These are phyloP conservation scores for Camptogramma bilineatum DNA, from an alignment of 2,888 invertebrate species.

Conservation along the genomic window DNA sequence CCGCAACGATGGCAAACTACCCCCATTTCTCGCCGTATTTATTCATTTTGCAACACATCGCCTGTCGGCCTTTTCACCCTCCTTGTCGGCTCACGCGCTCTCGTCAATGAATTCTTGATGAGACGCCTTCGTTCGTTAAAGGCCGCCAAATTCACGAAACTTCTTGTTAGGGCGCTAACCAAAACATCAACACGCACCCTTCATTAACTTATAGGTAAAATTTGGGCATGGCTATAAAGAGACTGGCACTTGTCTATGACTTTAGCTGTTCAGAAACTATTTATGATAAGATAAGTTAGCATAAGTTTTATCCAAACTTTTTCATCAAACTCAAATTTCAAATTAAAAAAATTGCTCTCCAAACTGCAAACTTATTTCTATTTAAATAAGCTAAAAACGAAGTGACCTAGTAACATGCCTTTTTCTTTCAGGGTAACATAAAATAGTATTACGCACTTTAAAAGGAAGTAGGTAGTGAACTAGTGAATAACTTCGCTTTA, in stretches of 20 bases:
- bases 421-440: neutral
- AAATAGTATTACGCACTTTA: conserved; percentile 1
- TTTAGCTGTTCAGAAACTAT: too few species aligned
- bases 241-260: too few species aligned
- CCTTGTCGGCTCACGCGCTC: conserved; percentile 70
- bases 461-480: conserved; percentile 6
- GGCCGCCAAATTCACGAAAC: conserved; percentile 78
- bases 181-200: conserved; percentile 73
- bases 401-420: neutral
- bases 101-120: conserved; percentile 79
- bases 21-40: conserved; percentile 83
- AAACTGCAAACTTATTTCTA: too few species aligned
- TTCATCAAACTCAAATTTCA: too few species aligned
- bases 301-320: too few species aligned
- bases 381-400: neutral
- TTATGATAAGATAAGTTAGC: too few species aligned
- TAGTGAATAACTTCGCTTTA: conserved; percentile 3
- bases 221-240: neutral
- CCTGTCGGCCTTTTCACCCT: conserved; percentile 78
- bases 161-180: conserved; percentile 69
- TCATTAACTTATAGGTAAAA: conserved; percentile 36
- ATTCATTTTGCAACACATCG: conserved; percentile 84
- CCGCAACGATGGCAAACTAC: conserved; percentile 79
- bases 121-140: conserved; percentile 76
- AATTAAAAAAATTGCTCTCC: too few species aligned